These are phyloP conservation scores for Hydriomena furcata DNA, from an alignment of 2,888 invertebrate species.

Conservation along the genomic window DNA sequence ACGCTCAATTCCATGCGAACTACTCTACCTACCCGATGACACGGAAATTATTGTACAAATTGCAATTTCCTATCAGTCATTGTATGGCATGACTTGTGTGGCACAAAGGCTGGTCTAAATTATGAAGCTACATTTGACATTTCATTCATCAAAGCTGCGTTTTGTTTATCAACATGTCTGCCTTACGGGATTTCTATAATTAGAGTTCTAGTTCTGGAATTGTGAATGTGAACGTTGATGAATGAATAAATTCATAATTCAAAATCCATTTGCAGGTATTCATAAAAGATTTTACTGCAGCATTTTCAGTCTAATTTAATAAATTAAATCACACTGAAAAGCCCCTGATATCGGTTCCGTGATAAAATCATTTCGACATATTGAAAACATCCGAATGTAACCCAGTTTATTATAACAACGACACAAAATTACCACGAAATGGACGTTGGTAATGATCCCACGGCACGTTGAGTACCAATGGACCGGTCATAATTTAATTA, in stretches of 20 bases:
- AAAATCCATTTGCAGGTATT: too few species aligned
- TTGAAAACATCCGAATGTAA: constrained; percentile 28
- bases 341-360: constrained; percentile 1
- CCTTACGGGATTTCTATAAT: constrained; percentile 8
- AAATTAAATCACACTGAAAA: neutral
- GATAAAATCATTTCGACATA: neutral
- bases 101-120: constrained; percentile 39
- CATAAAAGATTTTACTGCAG: neutral
- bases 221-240: neutral
- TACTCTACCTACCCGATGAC: constrained; percentile 20
- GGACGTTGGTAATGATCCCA: constrained; percentile 38
- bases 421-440: constrained; percentile 47
- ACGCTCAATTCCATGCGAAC: constrained; percentile 5
- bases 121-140: constrained; percentile 41
- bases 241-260: too few species aligned
- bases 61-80: constrained; percentile 38
- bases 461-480: constrained; percentile 43
- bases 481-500: constrained; percentile 42
- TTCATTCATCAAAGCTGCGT: constrained; percentile 51
- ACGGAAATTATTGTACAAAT: constrained; percentile 40
- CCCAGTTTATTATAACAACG: constrained; percentile 38
- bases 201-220: neutral
- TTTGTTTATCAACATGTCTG: constrained; percentile 30
- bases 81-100: constrained; percentile 22
- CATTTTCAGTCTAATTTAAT: neutral